Evolutionary conservation across 2,888 invertebrate genomes (phyloP), one percentile per base, ranked within the genome.

Genomic region (Aricia artaxerxes): DNA sequence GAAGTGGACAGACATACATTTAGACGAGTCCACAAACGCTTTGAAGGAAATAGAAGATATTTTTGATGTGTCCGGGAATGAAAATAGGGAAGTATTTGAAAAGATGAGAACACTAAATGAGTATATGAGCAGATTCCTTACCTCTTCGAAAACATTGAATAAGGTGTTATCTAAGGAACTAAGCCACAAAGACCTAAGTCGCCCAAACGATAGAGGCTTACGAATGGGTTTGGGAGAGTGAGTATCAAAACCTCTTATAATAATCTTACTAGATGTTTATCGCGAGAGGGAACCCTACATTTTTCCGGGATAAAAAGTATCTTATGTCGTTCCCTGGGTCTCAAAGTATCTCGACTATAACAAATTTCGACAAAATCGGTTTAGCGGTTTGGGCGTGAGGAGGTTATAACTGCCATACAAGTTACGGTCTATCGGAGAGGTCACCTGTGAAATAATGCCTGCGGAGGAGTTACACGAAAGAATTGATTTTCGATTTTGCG

Each of bases 101-200:
- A 94, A 93, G 82, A 93, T 94, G 91, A 87, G 91, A 80, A 88
- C 87, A 0, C 61, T 94, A 1, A 92, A 91, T 40, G 90, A 92
- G 7, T 92, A 87, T 24, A 94, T 94, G 94, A 91, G 90, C 81
- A 92, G 91, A 82, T 92, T 92, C 79, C 90, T 90, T 0, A 89
- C 91, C 73, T 93, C 94, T 0, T 90, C 93, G 0, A 92, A 92
- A 73, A 88, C 88, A 0, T 79, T 94, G 79, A 94, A 92, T 82
- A 90, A 88, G 81, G 91, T 89, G 4, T 69, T 93, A 80, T 87
- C 86, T 0, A 91, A 91, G 61, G 90, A 91, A 81, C 86, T 88
- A 69, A 89, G 89, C 81, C 84, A 88, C 0, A 91, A 90, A 76
- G 82, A 82, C 4, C 86, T 86, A 2, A 84, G 86, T 4, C 80